Base-by-base conservation (phyloP, 2,888 invertebrate species). In the Amiota minor region DNA sequence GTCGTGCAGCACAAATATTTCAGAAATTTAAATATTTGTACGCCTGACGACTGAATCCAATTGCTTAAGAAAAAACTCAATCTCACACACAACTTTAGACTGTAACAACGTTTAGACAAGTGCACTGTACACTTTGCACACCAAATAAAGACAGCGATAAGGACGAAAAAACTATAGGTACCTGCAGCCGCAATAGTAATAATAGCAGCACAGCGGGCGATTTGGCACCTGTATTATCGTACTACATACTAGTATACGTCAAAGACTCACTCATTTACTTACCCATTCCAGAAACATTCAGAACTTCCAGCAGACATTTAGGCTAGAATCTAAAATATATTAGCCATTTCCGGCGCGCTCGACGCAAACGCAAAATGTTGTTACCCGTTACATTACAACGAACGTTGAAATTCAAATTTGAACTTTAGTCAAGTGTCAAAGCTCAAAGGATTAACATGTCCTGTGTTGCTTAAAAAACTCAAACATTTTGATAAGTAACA, bases 391-490 rank as follows among this genome's bases (percentile, higher is more conserved):
- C 82, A 75, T 35, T 35, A 35, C 35, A 35, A 35, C 35, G 35
- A 35, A 82, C 74, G 81, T 76, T 75, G 80, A 82, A 84, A 80
- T 83, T 86, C 83, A 81, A 86, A 84, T 87, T 86, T 83, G 80
- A 84, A 85, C 83, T 87, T 86, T 82, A 87, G 88, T 89, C 85
- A 86, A 87, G 83, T 85, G 83, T 84, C 83, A 87, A 81, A 88
- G 87, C 89, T 89, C 86, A 87, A 88, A 87, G 89, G 88, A 88
- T 87, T 87, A 89, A 86, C 89, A 89, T 87, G 89, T 80, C 86
- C 88, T 86, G 83, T 79, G 78, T 78, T 59, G 73, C 67, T 20
- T 55, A 70, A 35, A 6, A 35, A 35, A 35, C 35, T 6, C 35
- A 35, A 35, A 8, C 35, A 6, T 35, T 35, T 35, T 35, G 35